phyloP scores from a whole-genome alignment of 2,113 vertebrate genomes.

The Dendrocopos noguchii region DNA sequence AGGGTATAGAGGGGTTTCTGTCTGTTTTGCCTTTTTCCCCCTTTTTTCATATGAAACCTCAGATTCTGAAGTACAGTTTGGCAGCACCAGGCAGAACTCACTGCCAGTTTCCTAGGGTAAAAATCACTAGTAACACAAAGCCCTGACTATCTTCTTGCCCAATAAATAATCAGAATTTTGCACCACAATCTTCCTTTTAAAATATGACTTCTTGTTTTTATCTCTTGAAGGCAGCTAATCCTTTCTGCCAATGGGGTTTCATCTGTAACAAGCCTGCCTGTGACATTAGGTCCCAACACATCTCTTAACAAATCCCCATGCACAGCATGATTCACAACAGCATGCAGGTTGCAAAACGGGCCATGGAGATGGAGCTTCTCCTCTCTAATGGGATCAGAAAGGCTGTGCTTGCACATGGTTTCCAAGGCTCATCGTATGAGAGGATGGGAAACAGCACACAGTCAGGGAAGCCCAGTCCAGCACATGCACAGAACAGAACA shows the following conservation, averaged over 20 bases:
- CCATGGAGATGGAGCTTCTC: background rate
- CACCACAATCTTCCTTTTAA: background rate
- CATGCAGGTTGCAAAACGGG: background rate
- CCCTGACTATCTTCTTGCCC: conserved; percentile 15
- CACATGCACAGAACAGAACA: background rate
- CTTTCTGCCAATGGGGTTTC: background rate
- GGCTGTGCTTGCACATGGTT: background rate
- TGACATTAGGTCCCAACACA: background rate
- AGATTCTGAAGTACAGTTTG: conserved; percentile 56
- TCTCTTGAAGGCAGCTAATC: background rate
- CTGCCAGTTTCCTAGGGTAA: conserved; percentile 44
- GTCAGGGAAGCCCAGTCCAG: background rate
- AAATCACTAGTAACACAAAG: conserved; percentile 48
- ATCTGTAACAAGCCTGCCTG: background rate
- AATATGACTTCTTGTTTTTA: background rate
- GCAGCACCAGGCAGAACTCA: background rate
- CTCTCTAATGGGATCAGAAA: conserved; percentile 1
- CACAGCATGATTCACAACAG: background rate
- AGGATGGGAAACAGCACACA: rapidly evolving
- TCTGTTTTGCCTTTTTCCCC: conserved; percentile 21
- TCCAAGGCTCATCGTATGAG: background rate
- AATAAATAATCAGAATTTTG: conserved; percentile 2
- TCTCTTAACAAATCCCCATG: background rate
- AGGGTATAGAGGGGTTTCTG: conserved; percentile 55
- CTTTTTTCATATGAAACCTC: conserved; percentile 43